Base-by-base conservation (phyloP, 2,797 vertebrate genomes). In the Dendrocincla fuliginosa region DNA sequence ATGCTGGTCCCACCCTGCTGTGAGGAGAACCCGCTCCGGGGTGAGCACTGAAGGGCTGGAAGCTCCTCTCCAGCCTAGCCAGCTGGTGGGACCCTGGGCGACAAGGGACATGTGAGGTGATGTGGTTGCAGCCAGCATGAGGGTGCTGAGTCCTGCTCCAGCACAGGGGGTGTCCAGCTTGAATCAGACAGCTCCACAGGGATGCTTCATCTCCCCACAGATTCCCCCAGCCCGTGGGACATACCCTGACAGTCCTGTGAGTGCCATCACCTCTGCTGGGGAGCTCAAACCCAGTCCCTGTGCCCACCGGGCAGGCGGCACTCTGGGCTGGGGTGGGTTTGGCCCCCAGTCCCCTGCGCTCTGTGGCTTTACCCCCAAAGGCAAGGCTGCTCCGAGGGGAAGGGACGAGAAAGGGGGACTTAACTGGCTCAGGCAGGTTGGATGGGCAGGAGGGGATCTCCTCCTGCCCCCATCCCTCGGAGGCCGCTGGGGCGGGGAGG, bases 171-270 rank as follows among this genome's bases (percentile, higher is more conserved):
- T 52, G 30, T 14, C 47, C n/a, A 39, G 24, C 33, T 70, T 10
- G 52, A 78, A 47, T 35, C 4, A 3, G 73, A 25, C 32, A 11
- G 42, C 6, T 37, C 32, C 3, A 1, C 0, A 1, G 67, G 46
- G 63, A 7, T 73, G 28, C 20, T 49, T 27, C 75, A 11, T 27
- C 70, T 57, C 13, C 30, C 42, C 56, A 23, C 46, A 42, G 37
- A 64, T 71, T 41, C 52, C 42, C 57, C 16, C 18, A 49, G 79
- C 3, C 77, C 1, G 0, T 10, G 59, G 75, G 53, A 35, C 1
- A 0, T 3, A 27, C 12, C 44, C 49, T 28, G 73, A 5, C 17
- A 16, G 19, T 49, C 28, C 71, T 33, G 46, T 0, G 1, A 4
- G n/a, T 30, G 63, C 71, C 3, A 0, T 10, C 52, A 4, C 80